A percentile compares a stretch with the other conserved stretches of the same genome.
Conservation (phyloP, 2,888 invertebrate species). For the Saturnia pavonia region DNA sequence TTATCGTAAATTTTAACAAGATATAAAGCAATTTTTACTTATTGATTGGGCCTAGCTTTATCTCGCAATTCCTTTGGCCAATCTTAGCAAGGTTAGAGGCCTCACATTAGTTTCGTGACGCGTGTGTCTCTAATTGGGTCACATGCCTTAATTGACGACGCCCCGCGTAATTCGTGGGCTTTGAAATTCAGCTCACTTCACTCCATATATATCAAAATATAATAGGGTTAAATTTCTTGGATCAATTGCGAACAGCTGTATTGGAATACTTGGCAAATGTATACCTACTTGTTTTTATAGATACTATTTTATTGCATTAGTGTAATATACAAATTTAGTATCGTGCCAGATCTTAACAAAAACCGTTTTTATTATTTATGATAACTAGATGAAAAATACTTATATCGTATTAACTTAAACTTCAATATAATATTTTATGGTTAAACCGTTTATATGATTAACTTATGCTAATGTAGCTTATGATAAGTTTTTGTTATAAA, state of each 20-base stretch:
- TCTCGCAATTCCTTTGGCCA: constrained; percentile 54
- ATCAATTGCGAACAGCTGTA: constrained; percentile 7
- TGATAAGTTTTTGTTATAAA: too few relatives aligned
- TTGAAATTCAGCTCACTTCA: constrained; percentile 36
- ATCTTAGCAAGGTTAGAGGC: constrained; percentile 60
- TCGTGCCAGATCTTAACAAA: too few relatives aligned
- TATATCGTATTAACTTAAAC: too few relatives aligned
- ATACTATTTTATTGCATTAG: background rate
- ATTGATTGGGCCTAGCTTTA: constrained; percentile 19
- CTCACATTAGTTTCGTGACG: constrained; percentile 66
- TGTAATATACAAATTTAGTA: too few relatives aligned
- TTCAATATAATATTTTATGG: too few relatives aligned
- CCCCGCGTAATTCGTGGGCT: constrained; percentile 52
- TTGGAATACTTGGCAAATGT: background rate
- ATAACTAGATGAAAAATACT: too few relatives aligned
- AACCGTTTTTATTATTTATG: too few relatives aligned
- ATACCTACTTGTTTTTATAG: background rate
- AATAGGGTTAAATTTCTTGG: constrained; percentile 7
- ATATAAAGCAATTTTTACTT: background rate
- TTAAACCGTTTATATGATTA: too few relatives aligned
- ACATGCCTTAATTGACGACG: constrained; percentile 68
- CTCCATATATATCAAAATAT: constrained; percentile 15
- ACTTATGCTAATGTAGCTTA: too few relatives aligned
- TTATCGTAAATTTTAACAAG: background rate
- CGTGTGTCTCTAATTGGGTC: constrained; percentile 73